Percentiles rank a stretch among this genome's conserved stretches.
Evolutionary conservation across 1,140 invertebrate genomes (phyloP).

Genomic region (Nylanderia fulva): DNA sequence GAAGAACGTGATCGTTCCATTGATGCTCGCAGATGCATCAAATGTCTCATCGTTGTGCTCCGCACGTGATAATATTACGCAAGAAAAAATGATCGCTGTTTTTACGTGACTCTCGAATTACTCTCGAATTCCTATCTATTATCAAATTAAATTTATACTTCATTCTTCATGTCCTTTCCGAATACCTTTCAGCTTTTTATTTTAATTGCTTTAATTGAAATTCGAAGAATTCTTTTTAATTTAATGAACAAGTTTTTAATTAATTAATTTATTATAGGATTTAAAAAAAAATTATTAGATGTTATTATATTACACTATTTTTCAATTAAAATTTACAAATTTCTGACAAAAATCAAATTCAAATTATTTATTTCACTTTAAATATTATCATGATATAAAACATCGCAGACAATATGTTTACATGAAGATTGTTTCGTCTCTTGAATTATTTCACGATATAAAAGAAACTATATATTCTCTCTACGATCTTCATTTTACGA

Average conservation of each 20-base stretch:
- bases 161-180: background rate
- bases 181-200: too few relatives aligned
- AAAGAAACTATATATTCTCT: background rate
- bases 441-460: constrained; percentile 18
- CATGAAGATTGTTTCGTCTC: background rate
- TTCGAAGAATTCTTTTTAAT: background rate
- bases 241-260: background rate
- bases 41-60: constrained; percentile 1
- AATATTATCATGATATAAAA: background rate
- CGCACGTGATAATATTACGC: constrained; percentile 4
- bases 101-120: too few relatives aligned
- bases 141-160: background rate
- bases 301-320: background rate
- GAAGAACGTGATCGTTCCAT: constrained; percentile 42
- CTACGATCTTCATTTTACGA: background rate
- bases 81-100: constrained; percentile 1
- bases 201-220: background rate
- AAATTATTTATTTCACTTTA: too few relatives aligned
- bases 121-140: too few relatives aligned
- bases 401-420: background rate
- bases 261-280: background rate
- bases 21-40: constrained; percentile 51
- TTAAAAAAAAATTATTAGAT: background rate
- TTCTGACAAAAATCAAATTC: background rate
- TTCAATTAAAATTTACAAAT: background rate